Percentiles rank a stretch among this genome's conserved stretches.
Evolutionary conservation across 1,140 invertebrate species (phyloP).

Genomic region (Zaprionus gabonicus): DNA sequence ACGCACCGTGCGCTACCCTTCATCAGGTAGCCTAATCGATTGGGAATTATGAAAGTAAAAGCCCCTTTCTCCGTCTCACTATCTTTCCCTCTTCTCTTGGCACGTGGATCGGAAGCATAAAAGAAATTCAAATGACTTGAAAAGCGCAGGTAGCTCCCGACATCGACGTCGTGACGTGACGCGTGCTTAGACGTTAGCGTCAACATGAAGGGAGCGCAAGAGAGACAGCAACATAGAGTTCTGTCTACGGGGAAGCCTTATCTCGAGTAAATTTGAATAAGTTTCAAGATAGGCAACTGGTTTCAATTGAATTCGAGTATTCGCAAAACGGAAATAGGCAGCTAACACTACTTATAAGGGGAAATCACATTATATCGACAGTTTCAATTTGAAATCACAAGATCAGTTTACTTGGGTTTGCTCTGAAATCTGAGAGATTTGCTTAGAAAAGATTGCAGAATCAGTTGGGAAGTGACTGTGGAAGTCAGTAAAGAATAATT

Average conservation of each 20-base stretch:
- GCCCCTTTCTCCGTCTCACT: conserved; percentile 7
- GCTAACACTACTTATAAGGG: neutral
- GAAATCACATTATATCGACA: neutral
- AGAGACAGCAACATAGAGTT: neutral
- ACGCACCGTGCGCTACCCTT: conserved; percentile 7
- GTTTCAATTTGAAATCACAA: neutral
- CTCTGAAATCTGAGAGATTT: neutral
- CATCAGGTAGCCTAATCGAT: conserved; percentile 33
- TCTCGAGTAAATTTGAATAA: conserved; percentile 40
- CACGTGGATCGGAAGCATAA: conserved; percentile 17
- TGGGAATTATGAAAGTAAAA: conserved; percentile 31
- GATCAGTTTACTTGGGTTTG: neutral
- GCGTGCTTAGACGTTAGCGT: conserved; percentile 27
- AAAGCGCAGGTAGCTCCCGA: conserved; percentile 44
- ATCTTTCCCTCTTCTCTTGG: neutral
- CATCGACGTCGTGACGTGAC: conserved; percentile 22
- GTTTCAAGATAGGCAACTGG: conserved; percentile 24
- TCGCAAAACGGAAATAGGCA: conserved; percentile 48
- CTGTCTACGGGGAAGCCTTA: conserved; percentile 42
- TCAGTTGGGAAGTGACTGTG: neutral
- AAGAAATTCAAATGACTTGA: conserved; percentile 31
- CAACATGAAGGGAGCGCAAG: neutral
- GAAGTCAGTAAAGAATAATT: neutral
- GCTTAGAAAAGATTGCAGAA: neutral
- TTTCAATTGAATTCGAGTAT: conserved; percentile 58